Base-by-base conservation (phyloP, 2,797 vertebrate genomes). In the Denticeps clupeoides region DNA sequence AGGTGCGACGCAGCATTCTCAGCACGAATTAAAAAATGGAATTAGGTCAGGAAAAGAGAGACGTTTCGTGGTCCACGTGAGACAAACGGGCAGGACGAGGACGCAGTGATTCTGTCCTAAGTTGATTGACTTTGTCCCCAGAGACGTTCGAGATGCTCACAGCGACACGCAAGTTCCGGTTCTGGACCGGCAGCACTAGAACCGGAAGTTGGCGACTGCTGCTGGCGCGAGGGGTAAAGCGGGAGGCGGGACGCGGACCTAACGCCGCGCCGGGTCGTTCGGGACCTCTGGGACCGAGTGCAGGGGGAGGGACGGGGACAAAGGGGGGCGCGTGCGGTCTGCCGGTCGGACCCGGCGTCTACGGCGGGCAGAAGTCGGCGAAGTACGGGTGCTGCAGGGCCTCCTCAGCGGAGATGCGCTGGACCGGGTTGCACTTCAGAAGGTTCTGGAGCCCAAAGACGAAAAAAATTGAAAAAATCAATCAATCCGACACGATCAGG, bases 341-440 rank as follows among this genome's bases (percentile, higher is more conserved):
- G 58, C 59, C 29, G 45, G 41, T 7, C 2, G 50, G n/a, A 43
- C 42, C 55, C 51, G 55, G 53, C 35, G 13, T 63, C 74, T 85
- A 87, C 1, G 84, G 82, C 4, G 79, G 83, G 56, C 84, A 87
- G 74, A 87, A 87, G 68, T 87, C 84, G 0, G 82, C 81, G 35
- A 95, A 89, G 55, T 91, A 93, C 13, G 82, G 79, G 65, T 94
- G 91, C 71, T 86, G 88, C 68, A 94, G 80, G 46, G 91, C 90
- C 48, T 86, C 80, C 51, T 90, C 89, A 51, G 91, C 90, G 24
- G 90, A 93, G 71, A 91, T 89, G 51, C 90, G 82, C 77, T 91
- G 89, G 56, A 87, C 81, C 6, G 90, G 89, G 64, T 89, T 91
- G 73, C 92, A 95, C 60, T 89, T 89, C 73, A 95, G 73, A 78